These are phyloP conservation scores for Creontiades dilutus DNA, from an alignment of 2,888 invertebrate genomes.

Conservation along the genomic window DNA sequence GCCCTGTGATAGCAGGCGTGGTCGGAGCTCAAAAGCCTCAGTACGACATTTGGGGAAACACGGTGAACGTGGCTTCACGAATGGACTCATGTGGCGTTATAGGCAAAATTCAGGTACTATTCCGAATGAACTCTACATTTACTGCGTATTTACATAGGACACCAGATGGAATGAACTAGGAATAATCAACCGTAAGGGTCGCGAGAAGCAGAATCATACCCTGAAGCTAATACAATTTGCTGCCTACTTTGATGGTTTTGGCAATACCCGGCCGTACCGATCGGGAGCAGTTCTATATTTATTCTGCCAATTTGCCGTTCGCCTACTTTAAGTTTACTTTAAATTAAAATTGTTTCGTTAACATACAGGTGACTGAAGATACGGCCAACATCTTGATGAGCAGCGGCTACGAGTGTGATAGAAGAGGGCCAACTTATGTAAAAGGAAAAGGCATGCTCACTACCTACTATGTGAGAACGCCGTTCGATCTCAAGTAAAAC, in stretches of 20 bases:
- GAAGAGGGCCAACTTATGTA: conserved; percentile 94
- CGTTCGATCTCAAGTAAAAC: conserved; percentile 83
- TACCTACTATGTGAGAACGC: conserved; percentile 95
- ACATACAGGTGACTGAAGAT: conserved; percentile 86
- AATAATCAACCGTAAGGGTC: no score
- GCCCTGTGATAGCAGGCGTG: conserved; percentile 96
- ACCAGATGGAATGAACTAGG: no score
- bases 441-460: conserved; percentile 96
- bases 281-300: no score
- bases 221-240: no score
- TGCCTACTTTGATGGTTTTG: no score
- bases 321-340: background rate
- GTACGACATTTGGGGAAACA: conserved; percentile 99
- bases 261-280: no score
- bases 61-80: conserved; percentile 96
- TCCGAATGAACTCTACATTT: no score
- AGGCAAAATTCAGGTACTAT: conserved; percentile 87
- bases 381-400: conserved; percentile 90
- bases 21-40: conserved; percentile 98
- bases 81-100: conserved; percentile 98
- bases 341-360: background rate
- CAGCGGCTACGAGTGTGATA: conserved; percentile 92
- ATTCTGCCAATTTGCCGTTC: no score
- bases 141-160: no score
- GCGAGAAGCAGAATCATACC: no score